Evolutionary conservation across 2,888 invertebrate genomes (phyloP).

Genomic region (Polia nebulosa): DNA sequence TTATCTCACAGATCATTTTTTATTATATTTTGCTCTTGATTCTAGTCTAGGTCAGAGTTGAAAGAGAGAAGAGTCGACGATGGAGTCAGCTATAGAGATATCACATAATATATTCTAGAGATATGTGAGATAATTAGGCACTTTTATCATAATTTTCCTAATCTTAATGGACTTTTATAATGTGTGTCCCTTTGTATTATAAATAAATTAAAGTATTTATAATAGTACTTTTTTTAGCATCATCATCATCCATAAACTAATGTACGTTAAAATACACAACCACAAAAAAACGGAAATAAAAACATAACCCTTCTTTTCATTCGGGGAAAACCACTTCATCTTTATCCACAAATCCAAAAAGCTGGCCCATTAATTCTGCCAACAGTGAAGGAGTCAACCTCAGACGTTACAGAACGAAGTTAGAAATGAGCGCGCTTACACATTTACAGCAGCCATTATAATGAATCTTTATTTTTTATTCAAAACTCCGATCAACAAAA

Average conservation of each 20-base stretch:
- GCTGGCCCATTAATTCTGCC: neutral
- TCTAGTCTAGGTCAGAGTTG: too few relatives aligned
- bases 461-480: slow-evolving; percentile 67
- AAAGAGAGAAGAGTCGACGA: too few relatives aligned
- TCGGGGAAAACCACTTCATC: neutral
- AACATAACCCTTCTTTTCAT: neutral
- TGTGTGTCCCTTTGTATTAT: neutral
- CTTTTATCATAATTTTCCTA: neutral
- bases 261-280: too few relatives aligned
- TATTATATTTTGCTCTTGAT: too few relatives aligned
- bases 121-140: too few relatives aligned
- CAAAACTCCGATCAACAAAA: slow-evolving; percentile 64
- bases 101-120: too few relatives aligned
- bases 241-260: too few relatives aligned
- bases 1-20: too few relatives aligned
- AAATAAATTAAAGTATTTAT: too few relatives aligned
- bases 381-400: slow-evolving; percentile 23
- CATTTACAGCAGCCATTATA: slow-evolving; percentile 36
- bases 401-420: slow-evolving; percentile 30
- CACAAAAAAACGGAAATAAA: neutral
- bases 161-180: neutral
- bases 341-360: neutral
- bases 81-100: too few relatives aligned
- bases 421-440: slow-evolving; percentile 46
- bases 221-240: too few relatives aligned